phyloP scores from a whole-genome alignment of 2,113 vertebrate genomes.

The Nicator chloris region DNA sequence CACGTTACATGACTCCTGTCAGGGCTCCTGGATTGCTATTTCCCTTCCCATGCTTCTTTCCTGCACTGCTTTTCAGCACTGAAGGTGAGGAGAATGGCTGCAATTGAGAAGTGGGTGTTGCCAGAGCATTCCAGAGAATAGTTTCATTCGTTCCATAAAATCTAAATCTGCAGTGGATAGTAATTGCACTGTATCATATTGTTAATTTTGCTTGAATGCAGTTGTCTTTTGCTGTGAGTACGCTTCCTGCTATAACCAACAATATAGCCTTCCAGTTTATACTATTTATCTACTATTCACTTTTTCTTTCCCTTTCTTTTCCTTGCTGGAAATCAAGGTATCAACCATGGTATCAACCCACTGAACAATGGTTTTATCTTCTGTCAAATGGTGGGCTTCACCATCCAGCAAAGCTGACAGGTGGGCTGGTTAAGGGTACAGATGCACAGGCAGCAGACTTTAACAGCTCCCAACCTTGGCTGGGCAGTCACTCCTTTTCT shows the following conservation, averaged over 20 bases:
- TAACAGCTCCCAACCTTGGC: background rate
- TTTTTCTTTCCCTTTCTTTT: background rate
- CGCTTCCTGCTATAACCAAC: background rate
- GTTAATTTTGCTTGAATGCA: background rate
- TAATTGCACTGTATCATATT: background rate
- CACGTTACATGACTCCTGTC: background rate
- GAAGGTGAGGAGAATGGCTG: background rate
- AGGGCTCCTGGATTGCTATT: background rate
- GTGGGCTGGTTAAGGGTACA: background rate
- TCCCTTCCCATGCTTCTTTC: background rate
- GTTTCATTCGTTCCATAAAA: background rate
- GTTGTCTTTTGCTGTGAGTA: background rate
- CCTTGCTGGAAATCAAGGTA: too few relatives aligned
- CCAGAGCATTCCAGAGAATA: background rate
- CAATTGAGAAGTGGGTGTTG: background rate
- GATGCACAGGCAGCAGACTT: background rate
- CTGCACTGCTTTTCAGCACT: background rate
- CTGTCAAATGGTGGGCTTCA: background rate
- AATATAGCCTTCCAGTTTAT: background rate
- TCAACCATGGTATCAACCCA: background rate
- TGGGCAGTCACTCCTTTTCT: background rate
- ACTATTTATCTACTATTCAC: background rate
- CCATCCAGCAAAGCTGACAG: background rate
- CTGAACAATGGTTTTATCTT: background rate
- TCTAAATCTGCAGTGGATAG: background rate